These are phyloP conservation scores for Dysmachus trigonus DNA, from an alignment of 2,888 invertebrate genomes.

Conservation along the genomic window DNA sequence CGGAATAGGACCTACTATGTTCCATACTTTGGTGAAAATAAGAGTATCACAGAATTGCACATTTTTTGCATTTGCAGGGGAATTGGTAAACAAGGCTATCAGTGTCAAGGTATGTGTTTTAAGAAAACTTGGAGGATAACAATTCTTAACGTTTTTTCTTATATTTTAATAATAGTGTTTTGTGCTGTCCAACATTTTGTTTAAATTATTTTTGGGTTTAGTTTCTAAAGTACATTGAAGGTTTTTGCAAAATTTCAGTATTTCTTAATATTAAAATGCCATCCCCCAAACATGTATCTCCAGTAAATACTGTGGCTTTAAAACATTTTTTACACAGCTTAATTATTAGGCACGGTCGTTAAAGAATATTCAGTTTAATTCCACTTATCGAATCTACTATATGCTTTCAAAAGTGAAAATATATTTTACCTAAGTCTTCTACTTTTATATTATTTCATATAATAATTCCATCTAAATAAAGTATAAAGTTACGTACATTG, in stretches of 20 bases:
- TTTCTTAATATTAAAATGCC: neutral
- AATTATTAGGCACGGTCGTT: too few relatives aligned
- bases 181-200: neutral
- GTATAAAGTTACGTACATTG: too few relatives aligned
- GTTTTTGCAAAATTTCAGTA: neutral
- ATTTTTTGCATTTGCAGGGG: conserved; percentile 81
- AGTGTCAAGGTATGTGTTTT: conserved; percentile 86
- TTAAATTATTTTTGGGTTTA: neutral
- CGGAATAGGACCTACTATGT: neutral
- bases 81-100: conserved; percentile 96
- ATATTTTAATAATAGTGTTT: conserved; percentile 1
- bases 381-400: too few relatives aligned
- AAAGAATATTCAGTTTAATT: too few relatives aligned
- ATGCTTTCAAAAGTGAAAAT: too few relatives aligned
- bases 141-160: conserved; percentile 14
- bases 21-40: conserved; percentile 30
- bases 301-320: too few relatives aligned
- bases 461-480: too few relatives aligned
- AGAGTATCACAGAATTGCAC: conserved; percentile 61
- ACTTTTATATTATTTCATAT: too few relatives aligned
- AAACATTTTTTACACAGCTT: too few relatives aligned
- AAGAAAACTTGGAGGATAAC: conserved; percentile 13
- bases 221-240: neutral
- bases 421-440: too few relatives aligned
- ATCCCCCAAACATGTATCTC: too few relatives aligned